A percentile compares a stretch with the other conserved stretches of the same genome.
phyloP scores from a whole-genome alignment of 2,797 vertebrate species.

The Geotrypetes seraphini region DNA sequence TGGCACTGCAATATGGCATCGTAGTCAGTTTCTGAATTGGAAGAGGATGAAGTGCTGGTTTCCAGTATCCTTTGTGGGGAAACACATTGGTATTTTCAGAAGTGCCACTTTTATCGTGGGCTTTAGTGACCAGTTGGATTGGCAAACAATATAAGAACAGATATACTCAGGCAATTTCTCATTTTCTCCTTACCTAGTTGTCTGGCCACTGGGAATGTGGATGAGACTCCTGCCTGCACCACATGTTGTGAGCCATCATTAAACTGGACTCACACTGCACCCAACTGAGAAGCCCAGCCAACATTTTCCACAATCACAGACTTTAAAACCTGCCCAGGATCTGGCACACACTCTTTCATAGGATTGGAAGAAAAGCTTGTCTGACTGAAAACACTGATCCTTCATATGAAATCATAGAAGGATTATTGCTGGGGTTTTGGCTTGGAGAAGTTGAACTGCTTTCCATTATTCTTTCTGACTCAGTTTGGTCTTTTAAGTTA shows the following conservation, averaged over 20 bases:
- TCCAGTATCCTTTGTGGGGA: too few species aligned
- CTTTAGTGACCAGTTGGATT: slow-evolving; percentile 54
- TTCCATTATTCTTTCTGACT: slow-evolving; percentile 28
- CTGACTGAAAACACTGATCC: slow-evolving; percentile 59
- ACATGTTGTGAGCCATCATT: too few species aligned
- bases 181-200: slow-evolving; percentile 89
- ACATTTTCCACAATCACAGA: slow-evolving; percentile 92
- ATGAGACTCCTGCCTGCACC: too few species aligned
- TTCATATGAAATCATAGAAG: slow-evolving; percentile 70
- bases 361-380: slow-evolving; percentile 38
- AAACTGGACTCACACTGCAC: too few species aligned
- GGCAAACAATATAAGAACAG: slow-evolving; percentile 80
- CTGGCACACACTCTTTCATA: slow-evolving; percentile 51
- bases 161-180: slow-evolving; percentile 86
- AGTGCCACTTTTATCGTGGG: slow-evolving; percentile 18
- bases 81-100: neutral
- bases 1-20: too few species aligned
- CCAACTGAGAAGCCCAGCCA: slow-evolving; percentile 95
- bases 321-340: slow-evolving; percentile 78
- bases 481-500: slow-evolving; percentile 7
- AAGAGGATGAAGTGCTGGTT: too few species aligned
- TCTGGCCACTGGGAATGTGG: too few species aligned
- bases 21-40: neutral
- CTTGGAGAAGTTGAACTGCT: slow-evolving; percentile 31
- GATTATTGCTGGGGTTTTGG: slow-evolving; percentile 51